These are phyloP conservation scores for Caenorhabditis wallacei DNA, from an alignment of 2,888 invertebrate genomes.

Conservation along the genomic window DNA sequence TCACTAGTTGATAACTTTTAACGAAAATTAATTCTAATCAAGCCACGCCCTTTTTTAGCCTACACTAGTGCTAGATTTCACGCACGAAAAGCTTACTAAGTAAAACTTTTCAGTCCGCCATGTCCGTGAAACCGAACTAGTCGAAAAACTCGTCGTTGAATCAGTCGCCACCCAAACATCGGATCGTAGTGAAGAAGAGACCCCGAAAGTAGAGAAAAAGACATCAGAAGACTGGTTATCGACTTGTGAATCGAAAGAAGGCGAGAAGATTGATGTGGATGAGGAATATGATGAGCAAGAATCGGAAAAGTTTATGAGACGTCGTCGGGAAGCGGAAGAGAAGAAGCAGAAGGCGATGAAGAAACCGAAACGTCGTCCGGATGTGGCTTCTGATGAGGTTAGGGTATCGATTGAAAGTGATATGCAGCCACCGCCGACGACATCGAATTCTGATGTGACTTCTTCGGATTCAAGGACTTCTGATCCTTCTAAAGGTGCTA, in stretches of 20 bases:
- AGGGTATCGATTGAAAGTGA: constrained; percentile 44
- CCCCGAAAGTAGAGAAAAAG: background rate
- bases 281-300: constrained; percentile 13
- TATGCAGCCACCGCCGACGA: constrained; percentile 8
- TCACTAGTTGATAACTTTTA: no score
- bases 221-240: constrained; percentile 40
- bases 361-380: background rate
- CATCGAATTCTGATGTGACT: background rate
- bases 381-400: background rate
- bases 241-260: constrained; percentile 33
- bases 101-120: no score
- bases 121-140: no score
- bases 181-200: background rate
- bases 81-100: no score
- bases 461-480: background rate
- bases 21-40: no score
- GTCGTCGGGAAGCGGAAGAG: background rate
- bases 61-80: no score
- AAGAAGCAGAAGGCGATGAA: background rate
- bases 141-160: constrained; percentile 24
- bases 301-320: constrained; percentile 37
- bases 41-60: no score
- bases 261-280: constrained; percentile 22
- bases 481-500: background rate
- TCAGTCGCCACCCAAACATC: constrained; percentile 45